phyloP scores from a whole-genome alignment of 2,888 invertebrate species.

The Diarsia mendica region DNA sequence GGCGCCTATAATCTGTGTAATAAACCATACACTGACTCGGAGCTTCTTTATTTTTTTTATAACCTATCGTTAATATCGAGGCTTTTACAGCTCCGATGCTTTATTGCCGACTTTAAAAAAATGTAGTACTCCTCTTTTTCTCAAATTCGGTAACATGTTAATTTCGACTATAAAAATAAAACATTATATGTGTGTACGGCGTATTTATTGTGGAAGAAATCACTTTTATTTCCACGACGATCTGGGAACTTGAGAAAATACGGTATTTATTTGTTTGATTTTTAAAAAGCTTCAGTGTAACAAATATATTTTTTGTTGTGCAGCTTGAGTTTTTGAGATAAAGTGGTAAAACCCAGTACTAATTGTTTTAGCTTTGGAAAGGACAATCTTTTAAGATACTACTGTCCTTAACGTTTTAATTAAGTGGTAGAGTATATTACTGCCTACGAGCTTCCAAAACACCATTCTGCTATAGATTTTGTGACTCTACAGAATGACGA shows the following conservation, averaged over 20 bases:
- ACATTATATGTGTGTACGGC: conserved; percentile 66
- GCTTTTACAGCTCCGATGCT: conserved; percentile 84
- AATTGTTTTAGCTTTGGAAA: background rate
- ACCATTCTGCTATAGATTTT: background rate
- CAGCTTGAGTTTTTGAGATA: background rate
- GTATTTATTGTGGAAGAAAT: conserved; percentile 62
- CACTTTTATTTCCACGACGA: conserved; percentile 54
- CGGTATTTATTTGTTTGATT: conserved; percentile 2
- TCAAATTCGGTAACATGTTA: conserved; percentile 85
- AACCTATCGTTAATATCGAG: conserved; percentile 87
- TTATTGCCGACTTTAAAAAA: conserved; percentile 82
- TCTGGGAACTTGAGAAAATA: conserved; percentile 23
- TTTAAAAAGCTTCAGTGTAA: background rate
- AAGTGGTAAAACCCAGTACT: background rate
- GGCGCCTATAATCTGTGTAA: conserved; percentile 85
- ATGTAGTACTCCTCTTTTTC: conserved; percentile 68
- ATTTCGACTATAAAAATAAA: conserved; percentile 85
- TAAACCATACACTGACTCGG: conserved; percentile 82
- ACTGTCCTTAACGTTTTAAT: background rate
- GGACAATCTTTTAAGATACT: background rate
- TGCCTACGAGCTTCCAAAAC: background rate
- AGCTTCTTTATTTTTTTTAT: conserved; percentile 87
- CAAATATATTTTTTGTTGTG: background rate
- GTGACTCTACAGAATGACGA: background rate
- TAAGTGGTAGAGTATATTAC: background rate